Conservation (phyloP, 2,113 vertebrate species). For the Engystomops pustulosus region DNA sequence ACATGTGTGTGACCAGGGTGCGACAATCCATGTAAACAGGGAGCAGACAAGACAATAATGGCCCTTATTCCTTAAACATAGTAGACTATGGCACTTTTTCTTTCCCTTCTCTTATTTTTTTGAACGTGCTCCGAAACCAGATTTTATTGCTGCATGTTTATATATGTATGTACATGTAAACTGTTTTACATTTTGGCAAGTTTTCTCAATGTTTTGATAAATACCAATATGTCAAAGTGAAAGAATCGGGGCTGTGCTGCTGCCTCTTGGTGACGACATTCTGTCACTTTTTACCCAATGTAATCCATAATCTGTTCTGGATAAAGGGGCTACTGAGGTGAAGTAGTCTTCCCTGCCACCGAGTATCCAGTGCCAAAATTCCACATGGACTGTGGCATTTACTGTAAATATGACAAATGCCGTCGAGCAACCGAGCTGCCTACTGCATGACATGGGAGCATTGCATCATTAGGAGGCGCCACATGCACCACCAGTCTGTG, state of each 20-base stretch:
- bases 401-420: constrained; percentile 29
- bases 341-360: constrained; percentile 23
- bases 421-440: constrained; percentile 23
- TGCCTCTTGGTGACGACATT: not conserved
- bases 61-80: too few relatives aligned
- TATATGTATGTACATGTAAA: constrained; percentile 42
- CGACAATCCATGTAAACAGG: not conserved
- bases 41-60: not conserved
- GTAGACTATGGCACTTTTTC: not conserved
- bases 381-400: constrained; percentile 15
- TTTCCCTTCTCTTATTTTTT: not conserved
- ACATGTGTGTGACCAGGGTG: not conserved
- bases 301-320: constrained; percentile 13
- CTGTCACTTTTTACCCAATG: constrained; percentile 16
- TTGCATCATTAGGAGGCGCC: not conserved
- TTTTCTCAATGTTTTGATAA: constrained; percentile 31
- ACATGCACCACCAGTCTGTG: not conserved
- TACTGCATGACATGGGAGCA: constrained; percentile 37
- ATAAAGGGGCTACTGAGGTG: not conserved
- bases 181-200: constrained; percentile 27
- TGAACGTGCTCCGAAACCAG: not conserved
- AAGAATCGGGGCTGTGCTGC: not conserved
- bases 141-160: constrained; percentile 29
- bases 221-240: constrained; percentile 18
- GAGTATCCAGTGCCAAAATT: constrained; percentile 39